phyloP scores from a whole-genome alignment of 2,888 invertebrate species.

The Fragum fragum region DNA sequence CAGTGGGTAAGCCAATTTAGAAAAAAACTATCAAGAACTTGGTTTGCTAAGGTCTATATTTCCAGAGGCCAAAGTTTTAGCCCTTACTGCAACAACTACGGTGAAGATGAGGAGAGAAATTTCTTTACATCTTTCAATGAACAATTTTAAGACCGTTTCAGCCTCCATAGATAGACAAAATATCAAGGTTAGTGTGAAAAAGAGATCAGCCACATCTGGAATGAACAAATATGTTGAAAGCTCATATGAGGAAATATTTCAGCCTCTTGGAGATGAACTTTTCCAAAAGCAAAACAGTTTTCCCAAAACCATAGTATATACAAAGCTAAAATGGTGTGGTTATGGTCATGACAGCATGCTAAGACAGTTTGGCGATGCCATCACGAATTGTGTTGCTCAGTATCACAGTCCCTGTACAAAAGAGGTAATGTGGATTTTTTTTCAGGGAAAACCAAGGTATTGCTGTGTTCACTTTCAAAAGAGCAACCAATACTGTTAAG shows the following conservation, averaged over 20 bases:
- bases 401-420: constrained; percentile 7
- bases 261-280: not conserved
- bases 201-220: not conserved
- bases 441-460: too few relatives aligned
- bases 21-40: not conserved
- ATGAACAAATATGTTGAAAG: not conserved
- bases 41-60: not conserved
- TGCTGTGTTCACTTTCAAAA: too few relatives aligned
- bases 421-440: too few relatives aligned
- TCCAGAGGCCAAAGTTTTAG: constrained; percentile 1
- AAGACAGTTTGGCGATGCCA: not conserved
- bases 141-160: not conserved
- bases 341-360: not conserved
- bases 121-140: not conserved
- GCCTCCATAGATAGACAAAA: not conserved
- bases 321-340: not conserved
- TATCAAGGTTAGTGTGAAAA: not conserved
- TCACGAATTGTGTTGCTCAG: not conserved
- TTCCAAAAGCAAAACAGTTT: not conserved
- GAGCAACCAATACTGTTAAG: too few relatives aligned
- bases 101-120: not conserved
- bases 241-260: not conserved
- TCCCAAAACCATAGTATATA: not conserved
- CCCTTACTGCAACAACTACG: not conserved
- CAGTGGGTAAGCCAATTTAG: not conserved